Percentiles rank a stretch among this genome's conserved stretches.
phyloP scores from a whole-genome alignment of 2,113 vertebrate genomes.

The Atrichornis clamosus region DNA sequence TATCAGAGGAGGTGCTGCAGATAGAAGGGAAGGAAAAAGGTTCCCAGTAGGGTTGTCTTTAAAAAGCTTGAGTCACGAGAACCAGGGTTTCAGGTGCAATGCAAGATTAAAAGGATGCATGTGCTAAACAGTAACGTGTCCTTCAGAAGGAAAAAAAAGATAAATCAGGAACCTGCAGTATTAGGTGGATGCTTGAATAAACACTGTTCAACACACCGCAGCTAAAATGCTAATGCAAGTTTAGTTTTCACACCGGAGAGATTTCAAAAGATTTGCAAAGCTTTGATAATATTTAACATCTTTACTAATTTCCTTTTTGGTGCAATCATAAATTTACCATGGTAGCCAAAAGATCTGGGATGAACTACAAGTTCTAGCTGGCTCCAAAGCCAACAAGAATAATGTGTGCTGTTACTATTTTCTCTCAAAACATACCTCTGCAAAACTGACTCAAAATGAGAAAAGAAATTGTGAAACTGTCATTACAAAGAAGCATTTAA shows the following conservation, averaged over 20 bases:
- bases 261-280: slow-evolving; percentile 47
- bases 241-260: slow-evolving; percentile 18
- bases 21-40: background rate
- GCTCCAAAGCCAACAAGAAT: background rate
- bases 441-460: slow-evolving; percentile 8
- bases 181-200: background rate
- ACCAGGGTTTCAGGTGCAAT: background rate
- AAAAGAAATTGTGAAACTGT: slow-evolving; percentile 2
- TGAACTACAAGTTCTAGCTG: slow-evolving; percentile 58
- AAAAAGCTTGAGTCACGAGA: background rate
- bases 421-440: slow-evolving; percentile 25
- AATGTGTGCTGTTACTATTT: slow-evolving; percentile 45
- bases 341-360: slow-evolving; percentile 53
- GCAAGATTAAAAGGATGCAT: background rate
- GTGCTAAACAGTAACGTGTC: background rate
- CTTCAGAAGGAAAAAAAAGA: background rate
- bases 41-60: background rate
- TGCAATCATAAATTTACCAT: slow-evolving; percentile 31
- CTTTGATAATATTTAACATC: slow-evolving; percentile 60
- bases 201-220: background rate
- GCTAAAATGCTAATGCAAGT: slow-evolving; percentile 12
- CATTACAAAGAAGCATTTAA: slow-evolving; percentile 63
- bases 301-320: slow-evolving; percentile 51
- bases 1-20: background rate
- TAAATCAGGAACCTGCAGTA: background rate